These are phyloP conservation scores for Perognathus longimembris DNA, from an alignment of 2,113 vertebrate species.

Conservation along the genomic window DNA sequence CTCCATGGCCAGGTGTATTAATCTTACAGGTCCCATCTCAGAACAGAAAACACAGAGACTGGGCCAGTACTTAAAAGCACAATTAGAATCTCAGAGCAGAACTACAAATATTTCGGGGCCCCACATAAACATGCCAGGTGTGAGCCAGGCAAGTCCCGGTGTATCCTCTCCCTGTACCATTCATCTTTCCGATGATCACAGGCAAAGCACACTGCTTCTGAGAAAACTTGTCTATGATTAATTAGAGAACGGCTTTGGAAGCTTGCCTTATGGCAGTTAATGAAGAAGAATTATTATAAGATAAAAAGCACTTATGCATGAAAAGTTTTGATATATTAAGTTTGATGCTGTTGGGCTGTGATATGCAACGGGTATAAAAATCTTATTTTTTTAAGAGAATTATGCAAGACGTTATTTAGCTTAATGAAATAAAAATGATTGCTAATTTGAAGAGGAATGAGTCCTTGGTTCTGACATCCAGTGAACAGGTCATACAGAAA, in stretches of 20 bases:
- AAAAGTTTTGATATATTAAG: conserved; percentile 40
- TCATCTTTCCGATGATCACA: conserved; percentile 41
- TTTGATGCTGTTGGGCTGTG: conserved; percentile 29
- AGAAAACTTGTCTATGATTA: conserved; percentile 29
- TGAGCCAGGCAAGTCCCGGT: neutral
- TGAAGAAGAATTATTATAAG: conserved; percentile 57
- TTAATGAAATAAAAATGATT: conserved; percentile 49
- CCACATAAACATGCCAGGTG: neutral
- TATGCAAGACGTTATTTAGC: neutral
- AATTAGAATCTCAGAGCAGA: neutral
- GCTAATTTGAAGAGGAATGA: conserved; percentile 14
- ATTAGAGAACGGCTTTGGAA: conserved; percentile 43
- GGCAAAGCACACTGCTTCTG: conserved; percentile 5
- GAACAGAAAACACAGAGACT: neutral
- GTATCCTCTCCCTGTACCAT: neutral
- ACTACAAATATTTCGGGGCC: neutral
- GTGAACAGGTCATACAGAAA: neutral
- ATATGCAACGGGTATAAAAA: conserved; percentile 49
- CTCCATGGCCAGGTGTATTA: neutral
- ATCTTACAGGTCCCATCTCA: neutral
- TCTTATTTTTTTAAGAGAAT: conserved; percentile 64
- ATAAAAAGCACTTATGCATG: conserved; percentile 41
- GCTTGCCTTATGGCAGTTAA: conserved; percentile 24
- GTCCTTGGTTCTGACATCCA: neutral
- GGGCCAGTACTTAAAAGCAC: neutral